Evolutionary conservation across 1,140 invertebrate species (phyloP).

Genomic region (Yoshiicerus persimilis): DNA sequence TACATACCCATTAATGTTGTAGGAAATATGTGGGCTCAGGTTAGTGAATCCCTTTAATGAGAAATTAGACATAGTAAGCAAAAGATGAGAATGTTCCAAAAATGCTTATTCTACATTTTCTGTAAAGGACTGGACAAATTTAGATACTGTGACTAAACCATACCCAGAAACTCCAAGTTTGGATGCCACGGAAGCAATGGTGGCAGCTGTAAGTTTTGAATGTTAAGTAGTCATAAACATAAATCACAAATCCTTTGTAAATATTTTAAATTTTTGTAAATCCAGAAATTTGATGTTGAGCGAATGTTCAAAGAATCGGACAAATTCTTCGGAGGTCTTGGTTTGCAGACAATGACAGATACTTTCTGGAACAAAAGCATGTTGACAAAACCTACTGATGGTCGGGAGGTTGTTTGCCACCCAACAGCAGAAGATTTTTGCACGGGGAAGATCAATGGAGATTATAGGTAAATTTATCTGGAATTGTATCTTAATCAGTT

Average conservation of each 20-base stretch:
- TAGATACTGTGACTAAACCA: conserved; percentile 56
- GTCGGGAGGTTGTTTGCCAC: conserved; percentile 64
- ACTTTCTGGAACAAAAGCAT: conserved; percentile 80
- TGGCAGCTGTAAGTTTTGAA: conserved; percentile 27
- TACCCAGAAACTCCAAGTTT: conserved; percentile 55
- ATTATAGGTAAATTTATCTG: conserved; percentile 54
- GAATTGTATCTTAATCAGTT: no score
- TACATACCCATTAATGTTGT: conserved; percentile 20
- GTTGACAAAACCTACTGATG: conserved; percentile 72
- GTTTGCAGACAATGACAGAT: conserved; percentile 76
- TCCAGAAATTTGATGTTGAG: conserved; percentile 66
- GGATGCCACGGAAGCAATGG: conserved; percentile 56
- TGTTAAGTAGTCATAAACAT: not conserved
- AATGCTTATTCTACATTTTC: not conserved
- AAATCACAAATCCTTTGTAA: not conserved
- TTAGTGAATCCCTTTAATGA: conserved; percentile 45
- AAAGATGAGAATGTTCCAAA: not conserved
- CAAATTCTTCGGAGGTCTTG: conserved; percentile 82
- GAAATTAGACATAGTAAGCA: not conserved
- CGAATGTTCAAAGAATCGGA: conserved; percentile 82
- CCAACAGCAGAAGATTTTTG: conserved; percentile 60
- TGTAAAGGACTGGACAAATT: conserved; percentile 55
- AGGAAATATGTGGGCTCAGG: conserved; percentile 35
- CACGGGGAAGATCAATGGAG: conserved; percentile 54
- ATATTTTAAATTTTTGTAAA: not conserved